Evolutionary conservation across 2,797 vertebrate genomes (phyloP), one percentile per base, ranked within the genome.

Genomic region (Pangasius larnaudii): DNA sequence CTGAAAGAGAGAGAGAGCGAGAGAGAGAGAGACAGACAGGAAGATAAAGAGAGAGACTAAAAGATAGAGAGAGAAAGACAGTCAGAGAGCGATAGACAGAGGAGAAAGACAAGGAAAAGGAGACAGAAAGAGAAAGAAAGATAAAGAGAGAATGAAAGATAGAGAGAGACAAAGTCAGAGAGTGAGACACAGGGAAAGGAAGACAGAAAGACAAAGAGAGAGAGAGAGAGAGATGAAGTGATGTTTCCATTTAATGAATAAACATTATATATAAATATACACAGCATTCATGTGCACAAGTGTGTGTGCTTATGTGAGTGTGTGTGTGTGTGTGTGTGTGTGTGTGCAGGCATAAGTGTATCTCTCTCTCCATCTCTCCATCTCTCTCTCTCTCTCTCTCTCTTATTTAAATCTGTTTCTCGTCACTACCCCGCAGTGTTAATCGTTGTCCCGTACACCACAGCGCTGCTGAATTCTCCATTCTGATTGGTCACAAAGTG

Each of bases 161-260:
- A 36, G 74, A 74, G 3, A 74, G 9, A 27, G 39, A 5, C 1
- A 27, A 9, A 46, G 0, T 42, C 0, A 19, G 36, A 71, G 69
- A 75, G 13, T 0, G 22, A 42, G 2, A 74, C 1, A 27, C 1
- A 74, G 0, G 5, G 16, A 9, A 0, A 42, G 0, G 5, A 39
- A 71, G 19, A 72, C 3, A 49, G 10, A 74, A 5, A 27, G 71
- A 5, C 2, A 74, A 18, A 74, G 22, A 46, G 42, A 14, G n/a
- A 53, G 27, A n/a, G 0, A 56, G 16, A 56, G 1, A 77, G 5
- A 49, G 27, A n/a, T 27, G 33, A 6, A 53, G 75, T 53, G 9
- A 56, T 18, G 49, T 53, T 78, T 53, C 7, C 1, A 53, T 30
- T 75, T 75, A 49, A 49, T 53, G 30, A 27, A 79, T 58, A 58